Evolutionary conservation across 2,888 invertebrate species (phyloP), one percentile per base, ranked within the genome.

Genomic region (Lepidochrysops patricia): DNA sequence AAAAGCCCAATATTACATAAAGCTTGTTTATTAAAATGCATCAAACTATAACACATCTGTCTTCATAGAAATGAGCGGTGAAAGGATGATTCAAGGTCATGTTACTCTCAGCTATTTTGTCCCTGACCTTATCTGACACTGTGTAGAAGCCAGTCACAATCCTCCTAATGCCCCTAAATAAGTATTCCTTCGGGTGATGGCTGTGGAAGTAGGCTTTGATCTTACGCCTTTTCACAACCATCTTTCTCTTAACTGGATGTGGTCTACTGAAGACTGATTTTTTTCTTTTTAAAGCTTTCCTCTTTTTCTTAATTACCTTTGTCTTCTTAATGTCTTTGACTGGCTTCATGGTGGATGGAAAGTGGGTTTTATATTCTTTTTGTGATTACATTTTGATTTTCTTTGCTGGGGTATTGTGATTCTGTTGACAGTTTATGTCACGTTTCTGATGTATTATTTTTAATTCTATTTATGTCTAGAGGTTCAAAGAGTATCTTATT

Each of bases 21-120:
- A n/a, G n/a, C 29, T 9, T 29, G 29, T 29, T 29, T 29, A 43
- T 15, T 52, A 9, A 26, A 61, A 49, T 35, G 12, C 19, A 19
- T 65, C 66, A 84, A 62, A 82, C 80, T 34, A 84, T 78, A 4
- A 34, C 63, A 70, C 83, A 84, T 7, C 80, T 70, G 59, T 84
- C 84, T 71, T 78, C 76, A 23, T 84, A 84, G 54, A 84, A 84
- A n/a, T 80, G 81, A 0, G 73, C 75, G 61, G 76, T 76, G 48
- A 84, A 84, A 0, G 83, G 81, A 15, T 82, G 82, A 43, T 83
- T 78, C 29, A 84, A 58, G 0, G 78, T 78, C 64, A 82, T 35
- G 0, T 82, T 80, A 34, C 77, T 82, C 29, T 81, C 81, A 0
- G 81, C 80, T 60, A 83, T 74, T 59, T 79, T 83, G 49, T 83